Evolutionary conservation across 2,113 vertebrate genomes (phyloP).

Genomic region (Varanus komodoensis): DNA sequence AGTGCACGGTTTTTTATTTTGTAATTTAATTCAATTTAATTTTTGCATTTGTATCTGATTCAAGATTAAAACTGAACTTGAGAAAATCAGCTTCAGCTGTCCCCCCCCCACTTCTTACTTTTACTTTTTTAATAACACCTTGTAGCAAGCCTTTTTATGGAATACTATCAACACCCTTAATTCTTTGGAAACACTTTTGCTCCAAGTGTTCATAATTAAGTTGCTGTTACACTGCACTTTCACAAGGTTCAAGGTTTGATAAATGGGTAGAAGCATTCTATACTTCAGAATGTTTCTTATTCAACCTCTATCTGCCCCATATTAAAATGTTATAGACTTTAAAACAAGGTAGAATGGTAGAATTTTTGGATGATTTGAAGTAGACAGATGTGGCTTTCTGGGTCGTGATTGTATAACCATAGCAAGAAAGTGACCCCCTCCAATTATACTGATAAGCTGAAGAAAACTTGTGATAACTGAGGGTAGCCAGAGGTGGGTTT

Average conservation of each 20-base stretch:
- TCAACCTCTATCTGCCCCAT: not conserved
- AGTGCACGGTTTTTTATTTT: not conserved
- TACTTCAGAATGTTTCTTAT: not conserved
- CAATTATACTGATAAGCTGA: not conserved
- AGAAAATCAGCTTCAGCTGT: not conserved
- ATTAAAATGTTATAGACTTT: not conserved
- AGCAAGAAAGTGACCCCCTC: not conserved
- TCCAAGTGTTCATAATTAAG: not conserved
- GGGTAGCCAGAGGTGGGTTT: not conserved
- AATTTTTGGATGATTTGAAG: not conserved
- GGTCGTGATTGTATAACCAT: too few relatives aligned
- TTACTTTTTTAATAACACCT: not conserved
- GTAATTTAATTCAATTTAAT: not conserved
- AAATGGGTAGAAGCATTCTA: too few relatives aligned
- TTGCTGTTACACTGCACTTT: not conserved
- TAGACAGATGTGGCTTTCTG: not conserved
- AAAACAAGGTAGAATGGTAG: not conserved
- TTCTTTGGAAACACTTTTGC: not conserved
- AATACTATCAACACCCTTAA: not conserved
- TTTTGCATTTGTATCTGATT: not conserved
- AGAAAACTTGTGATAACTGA: not conserved
- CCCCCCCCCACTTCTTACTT: not conserved
- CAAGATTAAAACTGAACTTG: not conserved
- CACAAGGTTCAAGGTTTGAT: too few relatives aligned
- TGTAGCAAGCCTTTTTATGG: not conserved